Percentiles rank a stretch among this genome's conserved stretches.
Conservation (phyloP, 1,140 invertebrate species). For the Listronotus oregonensis region DNA sequence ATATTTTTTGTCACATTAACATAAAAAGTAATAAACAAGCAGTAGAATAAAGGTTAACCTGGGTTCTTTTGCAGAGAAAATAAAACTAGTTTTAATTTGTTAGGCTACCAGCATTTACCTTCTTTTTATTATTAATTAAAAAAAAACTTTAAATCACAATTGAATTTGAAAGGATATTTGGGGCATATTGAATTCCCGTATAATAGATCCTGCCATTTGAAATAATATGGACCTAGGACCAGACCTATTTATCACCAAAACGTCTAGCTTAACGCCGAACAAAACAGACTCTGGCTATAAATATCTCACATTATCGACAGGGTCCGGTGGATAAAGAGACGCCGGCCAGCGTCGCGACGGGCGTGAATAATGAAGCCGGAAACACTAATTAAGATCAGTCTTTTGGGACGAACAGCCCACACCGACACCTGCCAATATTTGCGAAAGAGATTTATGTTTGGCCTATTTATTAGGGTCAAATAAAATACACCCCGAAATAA, state of each 20-base stretch:
- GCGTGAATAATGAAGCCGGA: slow-evolving; percentile 51
- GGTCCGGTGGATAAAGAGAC: slow-evolving; percentile 48
- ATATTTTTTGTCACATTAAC: no score
- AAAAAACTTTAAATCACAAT: no score
- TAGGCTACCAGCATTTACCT: no score
- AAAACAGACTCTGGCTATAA: slow-evolving; percentile 45
- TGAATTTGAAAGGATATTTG: no score
- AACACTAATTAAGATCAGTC: slow-evolving; percentile 55
- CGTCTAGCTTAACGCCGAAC: slow-evolving; percentile 11
- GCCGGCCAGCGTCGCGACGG: slow-evolving; percentile 42
- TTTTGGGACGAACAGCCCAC: slow-evolving; percentile 42
- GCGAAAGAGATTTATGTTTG: slow-evolving; percentile 3
- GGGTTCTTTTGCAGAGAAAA: no score
- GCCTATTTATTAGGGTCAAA: not conserved
- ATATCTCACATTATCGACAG: slow-evolving; percentile 53
- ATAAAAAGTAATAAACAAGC: no score
- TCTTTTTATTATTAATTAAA: no score
- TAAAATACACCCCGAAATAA: not conserved
- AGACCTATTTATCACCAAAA: slow-evolving; percentile 6
- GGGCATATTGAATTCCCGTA: no score
- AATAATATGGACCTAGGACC: slow-evolving; percentile 4
- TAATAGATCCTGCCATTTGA: no score
- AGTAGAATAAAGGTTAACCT: no score
- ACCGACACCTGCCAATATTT: slow-evolving; percentile 54
- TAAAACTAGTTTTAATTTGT: no score